Conservation (phyloP, 2,888 invertebrate genomes). For the Athripsodes cinereus region DNA sequence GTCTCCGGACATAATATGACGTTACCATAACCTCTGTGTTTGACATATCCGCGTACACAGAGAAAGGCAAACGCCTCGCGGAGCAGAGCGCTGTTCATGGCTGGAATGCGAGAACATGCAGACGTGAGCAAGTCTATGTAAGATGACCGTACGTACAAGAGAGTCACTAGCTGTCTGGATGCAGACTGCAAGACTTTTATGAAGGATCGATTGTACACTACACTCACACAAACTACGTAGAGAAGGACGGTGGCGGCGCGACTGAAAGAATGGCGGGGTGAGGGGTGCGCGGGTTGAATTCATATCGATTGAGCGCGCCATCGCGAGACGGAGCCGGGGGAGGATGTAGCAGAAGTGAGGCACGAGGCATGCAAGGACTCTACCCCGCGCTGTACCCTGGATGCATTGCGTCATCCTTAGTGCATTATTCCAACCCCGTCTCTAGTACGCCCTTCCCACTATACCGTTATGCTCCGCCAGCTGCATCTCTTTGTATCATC, state of each 20-base stretch:
- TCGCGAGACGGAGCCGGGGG: constrained; percentile 5
- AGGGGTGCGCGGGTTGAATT: constrained; percentile 3
- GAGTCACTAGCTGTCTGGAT: constrained; percentile 4
- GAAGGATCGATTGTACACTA: not conserved
- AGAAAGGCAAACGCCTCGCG: not conserved
- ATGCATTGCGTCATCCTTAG: constrained; percentile 11
- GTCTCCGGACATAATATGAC: not conserved
- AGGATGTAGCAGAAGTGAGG: not conserved
- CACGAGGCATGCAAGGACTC: not conserved
- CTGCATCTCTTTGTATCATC: not conserved
- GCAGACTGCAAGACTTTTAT: not conserved
- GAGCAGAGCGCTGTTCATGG: not conserved
- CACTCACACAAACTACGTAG: not conserved
- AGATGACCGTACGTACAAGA: not conserved
- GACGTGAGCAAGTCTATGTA: not conserved
- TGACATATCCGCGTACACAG: not conserved
- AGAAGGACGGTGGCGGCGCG: constrained; percentile 23
- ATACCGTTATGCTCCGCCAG: constrained; percentile 2
- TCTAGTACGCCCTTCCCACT: no score
- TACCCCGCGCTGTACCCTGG: not conserved
- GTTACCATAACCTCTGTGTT: not conserved
- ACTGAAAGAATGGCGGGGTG: constrained; percentile 18
- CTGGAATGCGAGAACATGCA: constrained; percentile 5
- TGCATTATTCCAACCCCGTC: no score
- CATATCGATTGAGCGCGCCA: constrained; percentile 5